Evolutionary conservation across 2,113 vertebrate genomes (phyloP), one percentile per base, ranked within the genome.

Genomic region (Phylloscopus trochiloides): DNA sequence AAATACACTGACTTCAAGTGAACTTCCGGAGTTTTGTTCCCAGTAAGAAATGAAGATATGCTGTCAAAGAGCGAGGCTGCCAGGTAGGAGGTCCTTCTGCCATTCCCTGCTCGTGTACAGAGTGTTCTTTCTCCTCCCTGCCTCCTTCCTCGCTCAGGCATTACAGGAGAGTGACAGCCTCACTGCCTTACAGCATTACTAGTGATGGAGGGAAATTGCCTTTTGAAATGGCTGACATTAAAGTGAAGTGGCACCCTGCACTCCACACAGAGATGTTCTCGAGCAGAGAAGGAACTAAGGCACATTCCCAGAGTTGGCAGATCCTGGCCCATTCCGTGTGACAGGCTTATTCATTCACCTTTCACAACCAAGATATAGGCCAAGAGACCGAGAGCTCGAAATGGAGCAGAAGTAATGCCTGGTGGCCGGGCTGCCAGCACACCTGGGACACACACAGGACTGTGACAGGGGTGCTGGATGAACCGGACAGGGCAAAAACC

Each of bases 191-290:
- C 2, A 67, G 68, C 6, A n/a, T 17, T 14, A 63, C 40, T 3
- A 45, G 43, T 2, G 3, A 71, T 4, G 86, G 61, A 87, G n/a
- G 52, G 31, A 81, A 76, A 91, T 3, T 12, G 21, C 42, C 67
- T 80, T 93, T 51, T 66, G 80, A 89, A 84, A 63, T 9, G 52
- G 72, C 13, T 88, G 83, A 81, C 31, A 11, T 16, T 87, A 22
- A 92, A 61, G 51, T 5, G 20, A 84, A 91, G 58, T 38, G 84
- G 62, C 84, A 65, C 28, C 73, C 66, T 13, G 42, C 61, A 38
- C 74, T 78, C 45, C 65, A 54, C 0, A 0, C 0, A 1, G 52
- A 75, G 71, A 67, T 0, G 0, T 19, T 84, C 62, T 54, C 0
- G 1, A 59, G 65, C 40, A 63, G 61, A 78, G 52, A 86, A 51